Base-by-base conservation (phyloP, 2,888 invertebrate species). In the Oscheius myriophilus region DNA sequence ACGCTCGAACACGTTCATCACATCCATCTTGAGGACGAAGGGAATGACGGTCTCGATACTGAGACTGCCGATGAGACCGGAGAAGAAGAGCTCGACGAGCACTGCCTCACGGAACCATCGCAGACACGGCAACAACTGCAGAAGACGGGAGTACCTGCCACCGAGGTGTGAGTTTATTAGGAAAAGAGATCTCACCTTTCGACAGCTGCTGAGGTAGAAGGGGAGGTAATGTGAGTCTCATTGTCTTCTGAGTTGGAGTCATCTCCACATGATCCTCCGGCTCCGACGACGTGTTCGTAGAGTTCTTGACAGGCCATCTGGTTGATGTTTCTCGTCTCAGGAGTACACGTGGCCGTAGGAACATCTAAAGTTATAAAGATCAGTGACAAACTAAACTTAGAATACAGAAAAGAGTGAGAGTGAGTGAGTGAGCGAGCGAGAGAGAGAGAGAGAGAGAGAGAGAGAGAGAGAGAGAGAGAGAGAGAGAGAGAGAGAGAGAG, bases 31-130 rank as follows among this genome's bases (percentile, higher is more conserved):
- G 79, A 97, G 90, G 86, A 97, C 92, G 83, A 90, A 94, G 39
- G 96, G 96, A 87, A 97, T 93, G 80, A 96, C 93, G 86, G 93
- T 93, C 86, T 96, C 95, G 71, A 97, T 95, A 89, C 94, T 93
- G 82, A 96, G 93, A 87, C 92, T 93, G 6, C 95, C 95, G 57
- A 95, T 92, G 72, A 95, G 91, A 61, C 93, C 93, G 3, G 93
- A 92, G 87, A 96, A 95, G 90, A 95, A 95, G 65, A 95, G 90
- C 86, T 95, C 95, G 87, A 95, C 95, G 64, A 95, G 89, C 21
- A 87, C 82, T 12, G 74, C 73, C 1, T 92, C 91, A 67, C 73
- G 71, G 66, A 78, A 76, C 75, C 73, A 80, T 89, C 88, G 89
- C 88, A 86, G 76, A 89, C 89, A 83, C n/a, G 91, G 90, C 70